Evolutionary conservation across 2,113 vertebrate species (phyloP).

Genomic region (Nyctibius bracteatus): DNA sequence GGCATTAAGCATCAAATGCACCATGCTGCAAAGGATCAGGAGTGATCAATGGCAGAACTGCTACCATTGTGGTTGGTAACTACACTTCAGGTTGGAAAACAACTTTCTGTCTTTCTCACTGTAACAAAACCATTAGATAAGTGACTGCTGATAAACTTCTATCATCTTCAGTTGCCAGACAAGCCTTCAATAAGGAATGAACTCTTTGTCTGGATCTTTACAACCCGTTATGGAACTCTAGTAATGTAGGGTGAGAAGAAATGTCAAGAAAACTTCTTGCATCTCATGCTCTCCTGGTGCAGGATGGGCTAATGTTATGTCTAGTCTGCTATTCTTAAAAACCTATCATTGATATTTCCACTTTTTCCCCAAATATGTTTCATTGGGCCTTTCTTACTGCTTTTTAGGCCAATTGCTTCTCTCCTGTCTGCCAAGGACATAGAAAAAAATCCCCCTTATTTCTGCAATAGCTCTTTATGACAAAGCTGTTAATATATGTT

Average conservation of each 20-base stretch:
- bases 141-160: neutral
- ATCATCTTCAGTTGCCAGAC: neutral
- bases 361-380: neutral
- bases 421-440: neutral
- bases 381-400: neutral
- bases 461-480: neutral
- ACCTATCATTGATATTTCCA: neutral
- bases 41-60: rapidly evolving
- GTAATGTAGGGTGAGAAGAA: neutral
- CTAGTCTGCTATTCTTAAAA: neutral
- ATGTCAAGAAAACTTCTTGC: neutral
- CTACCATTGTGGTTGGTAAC: neutral
- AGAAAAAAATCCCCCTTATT: neutral
- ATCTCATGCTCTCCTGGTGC: neutral
- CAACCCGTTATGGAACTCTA: rapidly evolving
- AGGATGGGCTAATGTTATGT: neutral
- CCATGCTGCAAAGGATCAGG: neutral
- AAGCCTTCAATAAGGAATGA: neutral
- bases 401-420: neutral
- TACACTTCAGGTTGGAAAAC: neutral
- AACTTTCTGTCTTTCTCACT: neutral
- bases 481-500: neutral
- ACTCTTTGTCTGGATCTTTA: neutral
- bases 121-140: neutral
- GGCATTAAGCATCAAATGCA: neutral